Evolutionary conservation across 2,888 invertebrate genomes (phyloP).

Genomic region (Netelia inedita): DNA sequence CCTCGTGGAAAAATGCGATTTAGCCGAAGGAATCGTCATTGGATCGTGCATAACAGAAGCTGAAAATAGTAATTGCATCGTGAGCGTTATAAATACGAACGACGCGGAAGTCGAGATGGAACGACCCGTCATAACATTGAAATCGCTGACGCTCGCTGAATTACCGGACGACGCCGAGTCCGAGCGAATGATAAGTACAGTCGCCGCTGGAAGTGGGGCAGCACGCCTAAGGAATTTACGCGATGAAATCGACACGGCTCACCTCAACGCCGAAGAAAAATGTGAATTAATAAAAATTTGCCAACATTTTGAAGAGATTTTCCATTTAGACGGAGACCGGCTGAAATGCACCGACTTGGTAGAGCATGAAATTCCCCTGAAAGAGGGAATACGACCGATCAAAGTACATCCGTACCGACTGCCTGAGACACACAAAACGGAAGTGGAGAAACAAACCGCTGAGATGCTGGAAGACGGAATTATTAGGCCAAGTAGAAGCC

Average conservation of each 20-base stretch:
- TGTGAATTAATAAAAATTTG: conserved; percentile 43
- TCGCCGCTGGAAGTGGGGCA: neutral
- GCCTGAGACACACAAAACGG: conserved; percentile 57
- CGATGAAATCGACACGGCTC: neutral
- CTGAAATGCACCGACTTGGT: conserved; percentile 53
- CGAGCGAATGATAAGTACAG: neutral
- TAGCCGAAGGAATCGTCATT: neutral
- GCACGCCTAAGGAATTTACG: neutral
- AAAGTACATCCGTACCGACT: conserved; percentile 65
- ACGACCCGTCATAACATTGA: neutral
- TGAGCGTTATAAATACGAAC: neutral
- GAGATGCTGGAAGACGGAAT: conserved; percentile 11
- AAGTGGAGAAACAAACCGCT: neutral
- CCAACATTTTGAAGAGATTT: conserved; percentile 45
- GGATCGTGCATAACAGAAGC: neutral
- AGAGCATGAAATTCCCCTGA: conserved; percentile 58
- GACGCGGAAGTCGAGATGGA: neutral
- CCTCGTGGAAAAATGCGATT: neutral
- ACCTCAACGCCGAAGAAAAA: conserved; percentile 58
- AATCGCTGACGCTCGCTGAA: neutral
- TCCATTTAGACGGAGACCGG: conserved; percentile 62
- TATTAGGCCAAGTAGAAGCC: neutral
- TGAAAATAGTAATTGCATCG: neutral
- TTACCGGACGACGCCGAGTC: neutral
- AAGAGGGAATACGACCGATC: conserved; percentile 53